These are phyloP conservation scores for Cichladusa arquata DNA, from an alignment of 2,113 vertebrate species.

Conservation along the genomic window DNA sequence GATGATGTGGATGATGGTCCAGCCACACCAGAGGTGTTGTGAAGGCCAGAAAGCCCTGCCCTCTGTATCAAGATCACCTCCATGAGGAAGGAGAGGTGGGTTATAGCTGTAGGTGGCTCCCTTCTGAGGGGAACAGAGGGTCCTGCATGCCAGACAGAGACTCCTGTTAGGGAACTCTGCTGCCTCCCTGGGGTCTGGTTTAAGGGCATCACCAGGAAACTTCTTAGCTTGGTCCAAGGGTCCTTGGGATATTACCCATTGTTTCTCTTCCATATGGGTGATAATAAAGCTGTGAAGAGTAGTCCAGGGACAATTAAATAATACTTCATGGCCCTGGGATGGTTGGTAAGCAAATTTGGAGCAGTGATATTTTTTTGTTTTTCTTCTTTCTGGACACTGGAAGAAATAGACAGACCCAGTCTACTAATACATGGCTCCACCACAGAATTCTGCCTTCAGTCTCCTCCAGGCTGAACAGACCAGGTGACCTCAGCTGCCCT, in stretches of 20 bases:
- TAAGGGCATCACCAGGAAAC: neutral
- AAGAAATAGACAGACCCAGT: neutral
- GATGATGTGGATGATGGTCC: neutral
- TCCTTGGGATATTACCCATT: neutral
- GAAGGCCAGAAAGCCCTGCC: neutral
- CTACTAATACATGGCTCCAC: neutral
- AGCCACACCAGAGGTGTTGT: neutral
- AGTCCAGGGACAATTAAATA: neutral
- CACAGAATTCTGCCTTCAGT: neutral
- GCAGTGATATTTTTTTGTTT: neutral
- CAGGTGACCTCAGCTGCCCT: neutral
- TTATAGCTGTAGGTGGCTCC: neutral
- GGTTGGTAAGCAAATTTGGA: neutral
- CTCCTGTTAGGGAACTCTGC: neutral
- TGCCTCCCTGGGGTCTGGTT: neutral
- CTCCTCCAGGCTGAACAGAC: neutral
- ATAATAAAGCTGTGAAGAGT: neutral
- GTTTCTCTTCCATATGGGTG: neutral
- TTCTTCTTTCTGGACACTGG: neutral
- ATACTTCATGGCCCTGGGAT: neutral
- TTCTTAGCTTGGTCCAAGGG: neutral
- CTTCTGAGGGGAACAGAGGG: neutral
- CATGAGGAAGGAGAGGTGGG: fast-evolving
- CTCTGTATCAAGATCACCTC: neutral
- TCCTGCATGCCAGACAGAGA: neutral